These are phyloP conservation scores for Hydrotaea diabolus DNA, from an alignment of 2,888 invertebrate species.

Conservation along the genomic window DNA sequence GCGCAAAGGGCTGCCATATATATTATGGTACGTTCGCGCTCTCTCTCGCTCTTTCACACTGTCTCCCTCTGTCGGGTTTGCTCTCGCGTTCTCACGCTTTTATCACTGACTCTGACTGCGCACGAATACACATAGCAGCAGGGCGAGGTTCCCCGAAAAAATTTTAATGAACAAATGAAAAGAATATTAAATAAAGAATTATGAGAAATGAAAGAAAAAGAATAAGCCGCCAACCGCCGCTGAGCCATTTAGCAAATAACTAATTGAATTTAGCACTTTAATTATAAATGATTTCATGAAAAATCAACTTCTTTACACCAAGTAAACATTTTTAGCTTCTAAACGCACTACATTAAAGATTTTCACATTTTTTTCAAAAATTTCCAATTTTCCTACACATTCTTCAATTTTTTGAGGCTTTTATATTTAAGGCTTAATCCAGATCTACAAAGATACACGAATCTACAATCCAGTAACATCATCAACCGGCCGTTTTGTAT, in stretches of 20 bases:
- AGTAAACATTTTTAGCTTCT: neutral
- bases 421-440: neutral
- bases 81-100: conserved; percentile 36
- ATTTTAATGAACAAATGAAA: conserved; percentile 43
- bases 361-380: neutral
- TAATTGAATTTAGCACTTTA: conserved; percentile 62
- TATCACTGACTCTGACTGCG: conserved; percentile 47
- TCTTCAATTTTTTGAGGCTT: neutral
- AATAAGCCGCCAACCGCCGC: neutral
- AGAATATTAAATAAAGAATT: conserved; percentile 20
- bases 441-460: neutral
- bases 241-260: conserved; percentile 51
- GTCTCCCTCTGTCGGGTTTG: conserved; percentile 6
- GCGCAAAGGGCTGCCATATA: neutral
- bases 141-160: conserved; percentile 65
- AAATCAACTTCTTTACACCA: neutral
- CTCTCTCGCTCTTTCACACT: conserved; percentile 32
- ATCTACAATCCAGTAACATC: conserved; percentile 1
- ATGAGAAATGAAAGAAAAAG: neutral
- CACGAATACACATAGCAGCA: conserved; percentile 66
- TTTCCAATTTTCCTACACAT: no score
- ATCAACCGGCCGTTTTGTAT: conserved; percentile 58
- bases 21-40: conserved; percentile 41
- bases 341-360: neutral
- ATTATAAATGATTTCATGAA: conserved; percentile 59